Conservation (phyloP, 92 coral and sea anemone genomes). For the Chrysogorgia sp. region DNA sequence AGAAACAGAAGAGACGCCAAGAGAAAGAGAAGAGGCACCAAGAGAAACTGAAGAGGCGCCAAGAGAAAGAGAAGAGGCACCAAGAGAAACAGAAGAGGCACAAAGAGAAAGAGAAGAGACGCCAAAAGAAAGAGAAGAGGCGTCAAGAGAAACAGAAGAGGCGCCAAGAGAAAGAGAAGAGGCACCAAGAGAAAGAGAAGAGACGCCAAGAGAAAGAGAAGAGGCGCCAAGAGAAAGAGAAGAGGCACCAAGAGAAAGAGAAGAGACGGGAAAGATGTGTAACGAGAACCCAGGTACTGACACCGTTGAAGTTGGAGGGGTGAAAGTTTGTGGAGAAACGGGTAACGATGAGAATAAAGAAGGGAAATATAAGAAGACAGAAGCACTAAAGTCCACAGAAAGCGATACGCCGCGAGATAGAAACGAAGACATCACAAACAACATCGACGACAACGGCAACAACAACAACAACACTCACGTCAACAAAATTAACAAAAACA, state of each 20-base stretch:
- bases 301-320: background rate
- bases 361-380: background rate
- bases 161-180: background rate
- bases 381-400: background rate
- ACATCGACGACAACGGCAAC: background rate
- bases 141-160: background rate
- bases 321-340: background rate
- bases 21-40: background rate
- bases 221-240: background rate
- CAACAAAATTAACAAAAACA: background rate
- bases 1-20: background rate
- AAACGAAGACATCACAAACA: background rate
- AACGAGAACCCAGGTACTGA: background rate
- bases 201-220: too few species aligned
- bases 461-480: background rate
- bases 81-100: background rate
- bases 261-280: background rate
- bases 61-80: background rate
- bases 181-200: background rate
- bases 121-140: too few species aligned
- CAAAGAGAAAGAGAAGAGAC: background rate
- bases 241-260: background rate
- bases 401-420: background rate
- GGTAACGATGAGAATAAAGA: background rate
- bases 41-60: too few species aligned